Conservation (phyloP, 2,113 vertebrate species). For the Perccottus glenii region DNA sequence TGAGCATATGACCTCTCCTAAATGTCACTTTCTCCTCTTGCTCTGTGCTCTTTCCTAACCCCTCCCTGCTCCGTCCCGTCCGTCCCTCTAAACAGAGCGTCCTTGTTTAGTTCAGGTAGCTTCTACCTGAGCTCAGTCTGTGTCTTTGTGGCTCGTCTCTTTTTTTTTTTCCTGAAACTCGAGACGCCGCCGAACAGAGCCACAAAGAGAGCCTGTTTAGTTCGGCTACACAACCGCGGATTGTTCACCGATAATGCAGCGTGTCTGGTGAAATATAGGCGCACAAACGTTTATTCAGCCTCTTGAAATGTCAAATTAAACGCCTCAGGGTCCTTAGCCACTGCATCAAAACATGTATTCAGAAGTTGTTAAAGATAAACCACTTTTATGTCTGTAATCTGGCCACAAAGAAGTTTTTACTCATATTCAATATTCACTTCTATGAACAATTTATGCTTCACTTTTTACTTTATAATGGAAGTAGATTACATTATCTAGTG, state of each 20-base stretch:
- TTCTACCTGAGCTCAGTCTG: slow-evolving; percentile 2
- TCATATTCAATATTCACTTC: too few relatives aligned
- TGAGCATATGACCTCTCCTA: neutral
- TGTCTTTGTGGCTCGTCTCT: neutral
- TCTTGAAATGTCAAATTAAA: neutral
- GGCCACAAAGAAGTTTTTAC: too few relatives aligned
- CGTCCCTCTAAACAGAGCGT: neutral
- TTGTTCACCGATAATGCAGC: neutral
- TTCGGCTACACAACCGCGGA: neutral
- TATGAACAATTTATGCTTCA: too few relatives aligned
- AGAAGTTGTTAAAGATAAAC: too few relatives aligned
- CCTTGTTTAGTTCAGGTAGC: neutral
- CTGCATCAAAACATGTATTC: neutral
- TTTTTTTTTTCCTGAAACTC: neutral
- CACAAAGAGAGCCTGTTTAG: neutral
- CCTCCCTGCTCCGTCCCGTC: neutral
- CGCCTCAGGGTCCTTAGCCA: neutral
- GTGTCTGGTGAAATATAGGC: neutral
- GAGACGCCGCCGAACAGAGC: neutral
- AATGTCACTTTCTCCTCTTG: neutral
- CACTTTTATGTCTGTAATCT: too few relatives aligned
- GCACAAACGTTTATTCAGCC: neutral
- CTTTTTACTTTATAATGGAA: too few relatives aligned
- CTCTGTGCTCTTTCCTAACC: neutral
- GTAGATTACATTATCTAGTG: too few relatives aligned